Evolutionary conservation across 92 coral and sea anemone genomes (phyloP), one percentile per base, ranked within the genome.

Genomic region (Porites cylindrica): DNA sequence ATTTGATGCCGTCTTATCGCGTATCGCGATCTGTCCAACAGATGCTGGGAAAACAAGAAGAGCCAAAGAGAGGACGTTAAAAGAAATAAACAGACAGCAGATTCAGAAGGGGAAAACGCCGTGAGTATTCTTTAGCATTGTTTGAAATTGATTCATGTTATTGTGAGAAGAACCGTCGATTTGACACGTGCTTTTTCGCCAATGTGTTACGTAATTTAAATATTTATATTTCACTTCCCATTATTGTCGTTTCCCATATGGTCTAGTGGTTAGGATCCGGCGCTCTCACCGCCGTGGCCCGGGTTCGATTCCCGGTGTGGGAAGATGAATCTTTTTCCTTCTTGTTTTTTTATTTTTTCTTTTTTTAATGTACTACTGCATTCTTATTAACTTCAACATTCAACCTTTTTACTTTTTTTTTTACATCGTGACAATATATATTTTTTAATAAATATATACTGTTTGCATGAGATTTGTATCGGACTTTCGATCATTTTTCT

Each of bases 201-300:
- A 29, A 0, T 10, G 14, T 54, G 3, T 54, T 9, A 10, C 11
- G 11, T 9, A 10, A 54, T 54, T 9, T 54, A 54, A 10, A 54
- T 54, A 8, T 54, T 1, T 62, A 14, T 62, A 62, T 62, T 2
- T n/a, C 4, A 7, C 0, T 4, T 0, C 0, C 0, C 0, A 6
- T 1, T 5, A 13, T 1, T 2, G 23, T 51, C 23, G 6, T 16
- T 1, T 96, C 94, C 96, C 98, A 96, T 90, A 90, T 96, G 98
- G 97, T 94, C 97, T 94, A 94, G 97, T 94, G 97, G 98, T 94
- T 94, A 96, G 98, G 98, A 96, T 96, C 96, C 97, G 97, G 98
- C 98, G 98, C 98, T 96, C 97, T 96, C 98, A 94, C 98, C 97
- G 98, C 98, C 98, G 97, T 91, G 98, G 98, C 98, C 98, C 96